phyloP scores from a whole-genome alignment of 2,113 vertebrate species.

The Chiloscyllium plagiosum region DNA sequence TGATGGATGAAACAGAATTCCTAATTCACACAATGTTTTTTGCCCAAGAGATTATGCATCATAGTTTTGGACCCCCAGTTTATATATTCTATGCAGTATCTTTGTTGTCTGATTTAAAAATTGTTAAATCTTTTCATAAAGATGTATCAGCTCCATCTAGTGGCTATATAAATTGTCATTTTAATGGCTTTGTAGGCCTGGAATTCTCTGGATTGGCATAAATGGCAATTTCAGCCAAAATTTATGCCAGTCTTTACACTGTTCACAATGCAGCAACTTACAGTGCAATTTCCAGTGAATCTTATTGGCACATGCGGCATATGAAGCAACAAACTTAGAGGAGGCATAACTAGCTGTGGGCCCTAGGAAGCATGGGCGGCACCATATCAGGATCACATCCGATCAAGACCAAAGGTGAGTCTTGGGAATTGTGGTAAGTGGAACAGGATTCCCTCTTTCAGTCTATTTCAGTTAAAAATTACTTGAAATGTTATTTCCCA shows the following conservation, averaged over 20 bases:
- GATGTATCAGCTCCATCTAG: not conserved
- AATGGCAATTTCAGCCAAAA: not conserved
- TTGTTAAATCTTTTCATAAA: not conserved
- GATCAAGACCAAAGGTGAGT: not conserved
- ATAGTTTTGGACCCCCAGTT: not conserved
- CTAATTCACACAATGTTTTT: not conserved
- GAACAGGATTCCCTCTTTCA: not conserved
- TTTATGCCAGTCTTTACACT: not conserved
- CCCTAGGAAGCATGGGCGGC: not conserved
- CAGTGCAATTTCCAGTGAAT: not conserved
- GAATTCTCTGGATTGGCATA: not conserved
- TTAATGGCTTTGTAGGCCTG: not conserved
- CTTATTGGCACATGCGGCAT: not conserved
- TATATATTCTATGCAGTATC: not conserved
- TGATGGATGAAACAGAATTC: not conserved
- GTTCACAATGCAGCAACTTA: not conserved
- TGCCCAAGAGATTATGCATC: not conserved
- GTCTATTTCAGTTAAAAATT: not conserved
- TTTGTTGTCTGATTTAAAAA: not conserved
- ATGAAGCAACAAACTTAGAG: not conserved
- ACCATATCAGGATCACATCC: not conserved
- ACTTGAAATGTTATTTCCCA: not conserved
- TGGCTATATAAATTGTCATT: not conserved
- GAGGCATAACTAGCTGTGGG: not conserved
- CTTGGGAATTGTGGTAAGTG: slow-evolving; percentile 11